Conservation (phyloP, 2,888 invertebrate genomes). For the Seira ritae region DNA sequence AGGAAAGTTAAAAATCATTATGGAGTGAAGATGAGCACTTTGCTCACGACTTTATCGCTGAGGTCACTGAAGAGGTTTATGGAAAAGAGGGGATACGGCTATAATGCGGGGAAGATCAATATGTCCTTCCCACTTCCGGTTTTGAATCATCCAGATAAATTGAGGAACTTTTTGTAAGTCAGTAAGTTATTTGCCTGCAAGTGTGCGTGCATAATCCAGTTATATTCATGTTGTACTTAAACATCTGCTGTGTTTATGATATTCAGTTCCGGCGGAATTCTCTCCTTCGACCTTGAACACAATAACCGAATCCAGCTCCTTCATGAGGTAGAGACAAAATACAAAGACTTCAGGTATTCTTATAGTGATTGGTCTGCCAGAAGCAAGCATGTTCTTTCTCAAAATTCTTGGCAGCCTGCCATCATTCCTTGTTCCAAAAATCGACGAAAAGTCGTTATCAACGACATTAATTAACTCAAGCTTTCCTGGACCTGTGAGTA, state of each 20-base stretch:
- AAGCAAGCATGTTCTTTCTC: slow-evolving; percentile 30
- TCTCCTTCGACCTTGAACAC: slow-evolving; percentile 32
- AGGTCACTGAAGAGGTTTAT: slow-evolving; percentile 30
- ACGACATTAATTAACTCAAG: slow-evolving; percentile 34
- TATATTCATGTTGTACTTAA: too few relatives aligned
- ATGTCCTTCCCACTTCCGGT: slow-evolving; percentile 41
- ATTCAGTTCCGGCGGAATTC: slow-evolving; percentile 33
- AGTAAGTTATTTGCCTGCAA: background rate
- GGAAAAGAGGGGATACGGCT: background rate
- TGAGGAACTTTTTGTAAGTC: slow-evolving; percentile 48
- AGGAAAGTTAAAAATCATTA: slow-evolving; percentile 39
- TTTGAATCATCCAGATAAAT: slow-evolving; percentile 42
- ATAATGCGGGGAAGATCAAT: slow-evolving; percentile 10
- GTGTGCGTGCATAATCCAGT: slow-evolving; percentile 1
- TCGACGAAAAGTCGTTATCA: slow-evolving; percentile 26
- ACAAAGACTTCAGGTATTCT: slow-evolving; percentile 3
- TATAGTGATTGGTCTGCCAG: slow-evolving; percentile 37
- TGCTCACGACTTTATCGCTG: slow-evolving; percentile 13
- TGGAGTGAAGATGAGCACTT: slow-evolving; percentile 20
- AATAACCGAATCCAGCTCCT: slow-evolving; percentile 25
- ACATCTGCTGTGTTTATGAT: background rate
- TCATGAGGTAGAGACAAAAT: slow-evolving; percentile 11
- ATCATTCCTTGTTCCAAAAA: slow-evolving; percentile 12
- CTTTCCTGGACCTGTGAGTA: slow-evolving; percentile 37
- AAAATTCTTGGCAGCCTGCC: slow-evolving; percentile 39